Evolutionary conservation across 2,113 vertebrate species (phyloP), one percentile per base, ranked within the genome.

Genomic region (Plecotus auritus): DNA sequence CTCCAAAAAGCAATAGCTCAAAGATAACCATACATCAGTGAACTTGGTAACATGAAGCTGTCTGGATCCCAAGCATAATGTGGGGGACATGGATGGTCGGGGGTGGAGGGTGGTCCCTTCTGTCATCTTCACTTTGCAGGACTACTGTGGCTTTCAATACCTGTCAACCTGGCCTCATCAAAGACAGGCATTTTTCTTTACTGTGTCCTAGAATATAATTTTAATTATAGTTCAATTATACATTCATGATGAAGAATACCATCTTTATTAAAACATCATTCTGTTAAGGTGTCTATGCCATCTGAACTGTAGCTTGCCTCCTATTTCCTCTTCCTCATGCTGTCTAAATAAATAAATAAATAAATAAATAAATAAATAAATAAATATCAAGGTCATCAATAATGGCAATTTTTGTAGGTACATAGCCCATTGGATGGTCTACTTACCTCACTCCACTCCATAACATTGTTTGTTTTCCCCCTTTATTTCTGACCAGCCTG

Each of bases 221-320:
- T 64, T 56, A 81, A 67, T 77, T 85, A 23, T 66, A 51, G 5
- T 59, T 94, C 23, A 88, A 2, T 81, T 81, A 74, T 76, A 35
- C 1, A 32, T 40, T 77, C 81, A 95, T 56, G 12, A 81, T 47
- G 12, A 37, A 66, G 10, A 35, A 8, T 74, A 16, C 6, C 14
- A 51, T 49, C 7, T 54, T 90, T 74, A n/a, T 81, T 35, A 76
- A 89, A 90, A 18, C 32, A 30, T 12, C 16, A 26, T 77, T 10
- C 1, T 51, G 1, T 76, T 51, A 72, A 9, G n/a, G 66, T 80
- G 51, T 23, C 9, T 28, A 1, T 72, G 45, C 5, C 11, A 14
- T 40, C 10, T 56, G 22, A 20, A 59, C 35, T 20, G 40, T 67
- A 45, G 40, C 54, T 90, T 17, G 9, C 18, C 30, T 70, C 9